These are phyloP conservation scores for Sinella curviseta DNA, from an alignment of 1,140 invertebrate species.

Conservation along the genomic window DNA sequence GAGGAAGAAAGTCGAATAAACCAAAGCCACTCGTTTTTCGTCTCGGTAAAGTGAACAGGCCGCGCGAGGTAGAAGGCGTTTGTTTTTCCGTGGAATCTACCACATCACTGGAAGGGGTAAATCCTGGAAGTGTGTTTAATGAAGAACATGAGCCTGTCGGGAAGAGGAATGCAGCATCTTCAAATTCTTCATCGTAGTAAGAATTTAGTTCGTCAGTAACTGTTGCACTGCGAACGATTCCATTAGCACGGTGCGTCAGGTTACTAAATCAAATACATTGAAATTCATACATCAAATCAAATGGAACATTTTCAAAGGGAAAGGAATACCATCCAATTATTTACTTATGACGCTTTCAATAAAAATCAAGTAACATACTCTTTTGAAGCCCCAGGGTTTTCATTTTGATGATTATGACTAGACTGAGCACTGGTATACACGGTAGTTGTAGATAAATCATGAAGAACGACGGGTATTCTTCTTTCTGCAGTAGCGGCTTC, in stretches of 20 bases:
- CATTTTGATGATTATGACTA: too few species aligned
- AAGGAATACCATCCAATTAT: too few species aligned
- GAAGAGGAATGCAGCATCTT: slow-evolving; percentile 6
- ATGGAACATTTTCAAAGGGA: too few species aligned
- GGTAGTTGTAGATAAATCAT: too few species aligned
- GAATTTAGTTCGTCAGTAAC: slow-evolving; percentile 6
- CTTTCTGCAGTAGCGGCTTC: too few species aligned
- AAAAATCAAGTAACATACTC: too few species aligned
- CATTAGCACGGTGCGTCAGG: neutral
- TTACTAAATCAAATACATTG: neutral
- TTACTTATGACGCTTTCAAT: too few species aligned
- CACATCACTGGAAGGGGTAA: neutral
- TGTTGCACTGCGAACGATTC: slow-evolving; percentile 12
- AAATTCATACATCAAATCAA: too few species aligned
- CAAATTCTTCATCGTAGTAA: slow-evolving; percentile 13
- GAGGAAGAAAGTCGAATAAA: slow-evolving; percentile 48
- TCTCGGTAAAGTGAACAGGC: neutral
- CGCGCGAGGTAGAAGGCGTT: neutral
- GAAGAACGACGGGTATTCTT: too few species aligned
- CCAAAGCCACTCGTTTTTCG: slow-evolving; percentile 44
- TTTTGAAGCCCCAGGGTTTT: too few species aligned
- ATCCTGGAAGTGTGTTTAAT: neutral
- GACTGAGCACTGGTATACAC: too few species aligned
- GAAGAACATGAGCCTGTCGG: slow-evolving; percentile 12
- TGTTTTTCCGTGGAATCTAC: neutral